These are phyloP conservation scores for Tupaia chinensis DNA, from an alignment of 2,113 vertebrate species.

Conservation along the genomic window DNA sequence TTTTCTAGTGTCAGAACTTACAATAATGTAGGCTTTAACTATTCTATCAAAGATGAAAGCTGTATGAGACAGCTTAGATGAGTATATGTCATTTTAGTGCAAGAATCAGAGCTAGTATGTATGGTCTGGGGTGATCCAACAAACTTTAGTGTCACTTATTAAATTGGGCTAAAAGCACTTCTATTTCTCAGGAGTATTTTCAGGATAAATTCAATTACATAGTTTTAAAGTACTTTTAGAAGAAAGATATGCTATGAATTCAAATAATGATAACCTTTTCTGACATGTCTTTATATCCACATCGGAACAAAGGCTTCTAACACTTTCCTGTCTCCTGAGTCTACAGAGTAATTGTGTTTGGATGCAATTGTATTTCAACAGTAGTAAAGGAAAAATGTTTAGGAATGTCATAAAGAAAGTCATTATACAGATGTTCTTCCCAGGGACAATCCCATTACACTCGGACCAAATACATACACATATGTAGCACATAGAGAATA, in stretches of 20 bases:
- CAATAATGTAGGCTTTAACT: constrained; percentile 49
- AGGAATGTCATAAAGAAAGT: background rate
- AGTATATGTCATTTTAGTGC: constrained; percentile 4
- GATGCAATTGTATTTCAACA: background rate
- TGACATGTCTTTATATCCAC: constrained; percentile 2
- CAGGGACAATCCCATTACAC: background rate
- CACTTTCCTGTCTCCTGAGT: background rate
- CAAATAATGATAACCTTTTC: constrained; percentile 48
- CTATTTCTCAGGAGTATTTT: constrained; percentile 57
- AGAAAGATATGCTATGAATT: constrained; percentile 47
- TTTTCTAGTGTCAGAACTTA: constrained; percentile 56
- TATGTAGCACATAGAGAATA: background rate
- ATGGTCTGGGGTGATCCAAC: constrained; percentile 2
- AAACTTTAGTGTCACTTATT: constrained; percentile 47
- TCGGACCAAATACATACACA: background rate
- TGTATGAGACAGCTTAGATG: background rate
- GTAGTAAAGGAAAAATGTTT: constrained; percentile 20
- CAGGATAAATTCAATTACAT: constrained; percentile 46
- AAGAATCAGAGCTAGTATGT: constrained; percentile 34
- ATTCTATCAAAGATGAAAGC: constrained; percentile 51
- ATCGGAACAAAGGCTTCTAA: constrained; percentile 28
- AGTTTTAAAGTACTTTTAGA: constrained; percentile 49
- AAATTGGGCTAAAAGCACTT: constrained; percentile 46
- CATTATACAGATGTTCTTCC: background rate
- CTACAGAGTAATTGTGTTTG: background rate